Percentiles rank a stretch among this genome's conserved stretches.
phyloP scores from a whole-genome alignment of 2,113 vertebrate genomes.

The Bos javanicus region DNA sequence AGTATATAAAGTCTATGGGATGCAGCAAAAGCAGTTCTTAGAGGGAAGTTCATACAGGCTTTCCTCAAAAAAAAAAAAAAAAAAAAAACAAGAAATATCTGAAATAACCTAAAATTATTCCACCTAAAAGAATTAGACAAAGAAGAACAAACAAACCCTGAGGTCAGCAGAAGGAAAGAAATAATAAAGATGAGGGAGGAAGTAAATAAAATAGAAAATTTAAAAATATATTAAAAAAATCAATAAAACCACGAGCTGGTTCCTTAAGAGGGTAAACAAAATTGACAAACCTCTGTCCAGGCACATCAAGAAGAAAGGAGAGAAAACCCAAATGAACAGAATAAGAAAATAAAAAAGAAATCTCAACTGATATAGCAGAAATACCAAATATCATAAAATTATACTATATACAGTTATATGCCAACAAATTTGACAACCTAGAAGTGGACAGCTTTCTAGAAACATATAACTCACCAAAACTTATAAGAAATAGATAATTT shows the following conservation, averaged over 20 bases:
- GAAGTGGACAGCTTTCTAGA: not conserved
- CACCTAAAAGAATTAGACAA: not conserved
- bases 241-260: not conserved
- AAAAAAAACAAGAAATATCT: not conserved
- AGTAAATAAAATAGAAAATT: not conserved
- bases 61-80: not conserved
- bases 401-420: not conserved
- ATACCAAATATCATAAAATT: not conserved
- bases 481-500: not conserved
- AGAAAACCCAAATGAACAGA: not conserved
- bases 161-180: not conserved
- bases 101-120: not conserved
- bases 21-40: not conserved
- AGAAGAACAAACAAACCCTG: not conserved
- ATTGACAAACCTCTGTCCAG: not conserved
- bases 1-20: not conserved
- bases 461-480: not conserved
- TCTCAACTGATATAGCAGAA: not conserved
- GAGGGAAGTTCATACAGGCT: not conserved
- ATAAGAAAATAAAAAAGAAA: not conserved
- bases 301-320: not conserved
- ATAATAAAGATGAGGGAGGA: not conserved
- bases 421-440: not conserved
- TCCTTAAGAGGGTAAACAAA: not conserved
- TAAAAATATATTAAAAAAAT: not conserved